phyloP scores from a whole-genome alignment of 1,140 invertebrate species.

The Drepana arcuata region DNA sequence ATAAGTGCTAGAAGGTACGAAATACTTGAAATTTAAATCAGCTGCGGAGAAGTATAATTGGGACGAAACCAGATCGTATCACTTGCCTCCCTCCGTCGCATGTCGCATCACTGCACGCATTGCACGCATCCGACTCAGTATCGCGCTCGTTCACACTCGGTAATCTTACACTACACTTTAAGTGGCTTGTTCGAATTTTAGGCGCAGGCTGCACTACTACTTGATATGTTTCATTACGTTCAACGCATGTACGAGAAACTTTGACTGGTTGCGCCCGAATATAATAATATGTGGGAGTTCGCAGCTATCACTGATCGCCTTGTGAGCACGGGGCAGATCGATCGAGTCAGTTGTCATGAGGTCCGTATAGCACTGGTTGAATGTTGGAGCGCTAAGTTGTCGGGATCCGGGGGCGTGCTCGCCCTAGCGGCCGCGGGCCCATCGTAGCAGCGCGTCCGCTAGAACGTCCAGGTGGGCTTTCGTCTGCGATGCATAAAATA shows the following conservation, averaged over 20 bases:
- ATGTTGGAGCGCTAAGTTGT: conserved; percentile 24
- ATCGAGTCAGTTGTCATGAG: conserved; percentile 33
- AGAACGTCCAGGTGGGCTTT: conserved; percentile 95
- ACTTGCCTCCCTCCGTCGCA: conserved; percentile 19
- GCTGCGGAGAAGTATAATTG: conserved; percentile 43
- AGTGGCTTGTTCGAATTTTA: conserved; percentile 49
- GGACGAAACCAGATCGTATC: conserved; percentile 59
- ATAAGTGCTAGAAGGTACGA: conserved; percentile 62
- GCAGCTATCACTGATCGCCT: conserved; percentile 47
- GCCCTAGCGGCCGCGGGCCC: conserved; percentile 89
- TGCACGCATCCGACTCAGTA: conserved; percentile 5
- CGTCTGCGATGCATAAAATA: conserved; percentile 80
- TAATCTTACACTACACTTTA: conserved; percentile 54
- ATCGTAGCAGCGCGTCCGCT: conserved; percentile 91
- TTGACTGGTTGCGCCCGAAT: conserved; percentile 57
- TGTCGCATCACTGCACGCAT: conserved; percentile 3
- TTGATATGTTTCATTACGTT: conserved; percentile 67
- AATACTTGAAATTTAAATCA: conserved; percentile 50
- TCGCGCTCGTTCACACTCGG: conserved; percentile 26
- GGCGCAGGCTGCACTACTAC: conserved; percentile 52
- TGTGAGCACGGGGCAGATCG: conserved; percentile 33
- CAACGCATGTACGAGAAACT: conserved; percentile 35
- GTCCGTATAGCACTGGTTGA: conserved; percentile 37
- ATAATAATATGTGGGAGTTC: conserved; percentile 29
- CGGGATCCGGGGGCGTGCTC: conserved; percentile 23